Base-by-base conservation (phyloP, 37 sponge, comb jelly and placozoan species). In the Tethya wilhelma region DNA sequence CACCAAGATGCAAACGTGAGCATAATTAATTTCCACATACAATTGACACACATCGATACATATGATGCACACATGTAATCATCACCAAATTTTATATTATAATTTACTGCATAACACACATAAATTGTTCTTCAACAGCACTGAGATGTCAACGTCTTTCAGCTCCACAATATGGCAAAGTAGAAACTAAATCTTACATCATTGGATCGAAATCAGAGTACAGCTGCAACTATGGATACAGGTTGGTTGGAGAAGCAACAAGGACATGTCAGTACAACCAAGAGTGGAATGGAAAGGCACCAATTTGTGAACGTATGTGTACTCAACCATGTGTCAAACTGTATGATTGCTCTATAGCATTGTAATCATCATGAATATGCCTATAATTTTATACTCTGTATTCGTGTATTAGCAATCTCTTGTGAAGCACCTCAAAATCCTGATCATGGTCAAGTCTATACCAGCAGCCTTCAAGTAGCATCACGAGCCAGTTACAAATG, bases 401-500 rank as follows among this genome's bases (percentile, higher is more conserved):
- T n/a, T n/a, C n/a, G n/a, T n/a, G n/a, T n/a, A n/a, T n/a, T n/a
- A n/a, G n/a, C n/a, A n/a, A n/a, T n/a, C n/a, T n/a, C n/a, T 49
- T 9, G 14, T n/a, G n/a, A n/a, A n/a, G n/a, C n/a, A n/a, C n/a
- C n/a, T n/a, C n/a, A n/a, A n/a, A n/a, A n/a, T n/a, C n/a, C n/a
- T n/a, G n/a, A n/a, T n/a, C n/a, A n/a, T n/a, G n/a, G n/a, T 49
- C 14, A 19, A 9, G n/a, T 64, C 66, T 62, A 56, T 28, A 64
- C 23, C n/a, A n/a, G n/a, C n/a, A n/a, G n/a, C n/a, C n/a, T n/a
- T n/a, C n/a, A n/a, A n/a, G n/a, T n/a, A n/a, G n/a, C n/a, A n/a
- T 75, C 85, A 1, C 31, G 45, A 29, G 86, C 86, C 33, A 81
- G 69, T 2, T 91, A 91, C 74, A 41, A 17, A 6, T 91, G 91